Evolutionary conservation across 2,797 vertebrate genomes (phyloP).

Genomic region (Neosilurus hyrtlii): DNA sequence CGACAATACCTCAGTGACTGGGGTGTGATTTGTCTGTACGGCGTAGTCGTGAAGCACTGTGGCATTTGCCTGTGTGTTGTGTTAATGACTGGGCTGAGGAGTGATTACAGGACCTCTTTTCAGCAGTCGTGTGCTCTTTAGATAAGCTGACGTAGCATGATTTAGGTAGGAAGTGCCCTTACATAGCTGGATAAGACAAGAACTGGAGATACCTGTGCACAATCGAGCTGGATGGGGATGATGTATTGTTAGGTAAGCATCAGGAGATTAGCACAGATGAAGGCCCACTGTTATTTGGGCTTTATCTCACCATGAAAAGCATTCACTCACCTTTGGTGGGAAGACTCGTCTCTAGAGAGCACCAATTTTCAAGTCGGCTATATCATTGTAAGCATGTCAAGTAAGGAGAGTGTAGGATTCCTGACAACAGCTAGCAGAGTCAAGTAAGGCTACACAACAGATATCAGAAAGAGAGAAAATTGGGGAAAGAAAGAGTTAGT

Average conservation of each 20-base stretch:
- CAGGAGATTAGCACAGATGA: constrained; percentile 36
- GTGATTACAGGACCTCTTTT: constrained; percentile 53
- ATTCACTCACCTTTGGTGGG: constrained; percentile 44
- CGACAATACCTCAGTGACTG: constrained; percentile 20
- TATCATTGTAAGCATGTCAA: constrained; percentile 38
- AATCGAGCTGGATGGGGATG: constrained; percentile 44
- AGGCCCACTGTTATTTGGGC: constrained; percentile 38
- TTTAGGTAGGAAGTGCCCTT: constrained; percentile 48
- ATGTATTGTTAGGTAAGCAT: constrained; percentile 53
- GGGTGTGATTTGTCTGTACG: constrained; percentile 37
- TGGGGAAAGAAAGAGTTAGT: constrained; percentile 52
- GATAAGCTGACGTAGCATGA: constrained; percentile 60
- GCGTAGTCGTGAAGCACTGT: constrained; percentile 37
- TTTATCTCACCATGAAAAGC: constrained; percentile 48
- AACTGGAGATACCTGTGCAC: constrained; percentile 42
- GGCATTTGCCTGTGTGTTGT: constrained; percentile 61
- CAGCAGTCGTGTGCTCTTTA: constrained; percentile 46
- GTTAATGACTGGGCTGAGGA: constrained; percentile 60
- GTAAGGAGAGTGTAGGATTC: constrained; percentile 35
- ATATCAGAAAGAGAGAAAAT: constrained; percentile 62
- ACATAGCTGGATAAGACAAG: constrained; percentile 51
- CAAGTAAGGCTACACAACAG: constrained; percentile 67
- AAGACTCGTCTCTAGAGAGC: constrained; percentile 1
- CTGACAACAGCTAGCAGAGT: constrained; percentile 30
- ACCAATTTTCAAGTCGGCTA: constrained; percentile 12